Evolutionary conservation across 2,888 invertebrate genomes (phyloP).

Genomic region (Eurytoma californica): DNA sequence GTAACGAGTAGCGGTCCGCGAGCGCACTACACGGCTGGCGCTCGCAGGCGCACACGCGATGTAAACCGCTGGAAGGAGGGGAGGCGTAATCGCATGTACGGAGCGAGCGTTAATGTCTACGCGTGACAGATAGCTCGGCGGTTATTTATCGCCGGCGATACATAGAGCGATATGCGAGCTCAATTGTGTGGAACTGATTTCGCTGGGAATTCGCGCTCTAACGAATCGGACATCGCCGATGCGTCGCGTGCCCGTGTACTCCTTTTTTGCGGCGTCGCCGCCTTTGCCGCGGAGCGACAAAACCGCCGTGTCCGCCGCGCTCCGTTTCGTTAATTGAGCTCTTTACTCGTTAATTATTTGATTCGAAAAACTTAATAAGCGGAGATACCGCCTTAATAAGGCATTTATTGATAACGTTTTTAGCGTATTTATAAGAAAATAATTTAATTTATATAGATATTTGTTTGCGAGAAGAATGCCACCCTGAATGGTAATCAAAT

Average conservation of each 20-base stretch:
- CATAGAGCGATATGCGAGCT: slow-evolving; percentile 9
- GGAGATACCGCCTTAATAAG: too few species aligned
- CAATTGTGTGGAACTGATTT: slow-evolving; percentile 14
- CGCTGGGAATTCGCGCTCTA: slow-evolving; percentile 17
- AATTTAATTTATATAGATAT: too few species aligned
- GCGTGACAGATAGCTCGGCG: slow-evolving; percentile 36
- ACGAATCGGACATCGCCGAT: slow-evolving; percentile 33
- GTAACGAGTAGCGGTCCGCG: not conserved
- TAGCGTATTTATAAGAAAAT: too few species aligned
- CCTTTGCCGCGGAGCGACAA: not conserved
- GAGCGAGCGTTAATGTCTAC: slow-evolving; percentile 43
- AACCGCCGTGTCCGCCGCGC: not conserved
- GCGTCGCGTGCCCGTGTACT: not conserved
- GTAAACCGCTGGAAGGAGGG: not conserved
- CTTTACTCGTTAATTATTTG: too few species aligned
- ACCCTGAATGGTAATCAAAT: too few species aligned
- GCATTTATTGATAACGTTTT: too few species aligned
- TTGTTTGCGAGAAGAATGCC: too few species aligned
- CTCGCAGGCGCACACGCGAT: not conserved
- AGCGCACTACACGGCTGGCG: slow-evolving; percentile 2
- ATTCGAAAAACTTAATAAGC: too few species aligned
- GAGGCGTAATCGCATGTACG: slow-evolving; percentile 15
- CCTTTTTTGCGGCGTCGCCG: slow-evolving; percentile 4
- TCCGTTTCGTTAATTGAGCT: not conserved
- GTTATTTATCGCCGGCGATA: slow-evolving; percentile 46